Percentiles rank a stretch among this genome's conserved stretches.
Conservation (phyloP, 2,113 vertebrate genomes). For the Cryptomyrus ogoouensis region DNA sequence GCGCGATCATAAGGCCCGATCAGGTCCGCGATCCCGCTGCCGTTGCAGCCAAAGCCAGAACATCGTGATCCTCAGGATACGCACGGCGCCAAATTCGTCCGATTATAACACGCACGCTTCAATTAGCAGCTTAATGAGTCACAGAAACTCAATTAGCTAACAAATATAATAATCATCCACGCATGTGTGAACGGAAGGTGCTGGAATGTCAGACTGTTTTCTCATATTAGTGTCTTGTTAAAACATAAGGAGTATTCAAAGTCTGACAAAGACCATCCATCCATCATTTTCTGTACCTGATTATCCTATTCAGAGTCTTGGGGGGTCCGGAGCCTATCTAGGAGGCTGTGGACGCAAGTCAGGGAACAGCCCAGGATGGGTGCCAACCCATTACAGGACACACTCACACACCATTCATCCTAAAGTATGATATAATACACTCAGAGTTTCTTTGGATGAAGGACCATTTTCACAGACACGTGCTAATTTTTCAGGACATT, state of each 20-base stretch:
- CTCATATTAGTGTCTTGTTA: not conserved
- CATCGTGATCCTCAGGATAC: not conserved
- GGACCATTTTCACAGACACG: not conserved
- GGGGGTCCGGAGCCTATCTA: not conserved
- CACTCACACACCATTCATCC: not conserved
- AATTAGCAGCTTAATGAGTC: not conserved
- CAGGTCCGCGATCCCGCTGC: not conserved
- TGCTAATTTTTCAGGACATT: not conserved
- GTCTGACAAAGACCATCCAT: not conserved
- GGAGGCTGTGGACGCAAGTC: too few species aligned
- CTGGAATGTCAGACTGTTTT: not conserved
- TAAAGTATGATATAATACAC: not conserved
- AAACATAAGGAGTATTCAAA: not conserved
- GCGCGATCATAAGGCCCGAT: too few species aligned
- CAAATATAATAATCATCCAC: not conserved
- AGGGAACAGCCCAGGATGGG: not conserved
- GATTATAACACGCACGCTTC: not conserved
- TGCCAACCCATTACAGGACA: not conserved
- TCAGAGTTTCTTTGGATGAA: not conserved
- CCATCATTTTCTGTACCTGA: not conserved
- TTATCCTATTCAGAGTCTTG: not conserved
- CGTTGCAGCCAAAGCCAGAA: not conserved
- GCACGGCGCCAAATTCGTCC: not conserved
- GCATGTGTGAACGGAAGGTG: not conserved
- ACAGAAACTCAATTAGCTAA: not conserved